Base-by-base conservation (phyloP, 1,140 invertebrate genomes). In the Drosophila nebulosa region DNA sequence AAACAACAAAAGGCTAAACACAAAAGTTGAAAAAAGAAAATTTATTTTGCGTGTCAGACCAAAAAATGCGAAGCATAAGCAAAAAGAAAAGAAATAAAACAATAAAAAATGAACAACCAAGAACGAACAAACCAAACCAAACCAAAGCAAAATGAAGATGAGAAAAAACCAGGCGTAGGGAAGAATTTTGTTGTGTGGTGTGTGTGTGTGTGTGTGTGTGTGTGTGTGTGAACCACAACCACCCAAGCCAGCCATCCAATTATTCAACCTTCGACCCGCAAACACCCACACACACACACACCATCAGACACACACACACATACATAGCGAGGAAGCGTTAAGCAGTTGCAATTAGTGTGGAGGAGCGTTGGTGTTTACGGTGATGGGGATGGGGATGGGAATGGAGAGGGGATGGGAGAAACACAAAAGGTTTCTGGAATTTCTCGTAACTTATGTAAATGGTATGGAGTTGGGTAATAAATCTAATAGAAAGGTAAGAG, bases 31-130 rank as follows among this genome's bases (percentile, higher is more conserved):
- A 32, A 78, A 72, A 69, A 61, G 67, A 70, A 86, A 80, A 85
- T 85, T 85, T 85, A 85, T 85, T 46, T 85, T 85, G 80, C 81
- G 80, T 85, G 80, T 78, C 78, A 75, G 64, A 21, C 42, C 35
- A 22, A 65, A 64, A 64, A 42, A 81, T 79, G 78, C 78, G 56
- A 69, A 73, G 60, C 69, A 69, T 69, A 59, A 39, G 30, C 27
- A 30, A 30, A 30, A 9, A 26, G 27, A 30, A 6, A 30, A 6
- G 3, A 30, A 2, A 32, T 2, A 69, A 66, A 81, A 77, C 77
- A 81, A 81, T 79, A 79, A 79, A 70, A 69, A 16, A n/a, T n/a
- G 22, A 32, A 32, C n/a, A n/a, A n/a, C n/a, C n/a, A 30, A 21
- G 51, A 59, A 46, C 26, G 59, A 27, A 26, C n/a, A n/a, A n/a